A percentile compares a stretch with the other conserved stretches of the same genome.
Conservation (phyloP, 2,888 invertebrate genomes). For the Heterodera filipjevi region DNA sequence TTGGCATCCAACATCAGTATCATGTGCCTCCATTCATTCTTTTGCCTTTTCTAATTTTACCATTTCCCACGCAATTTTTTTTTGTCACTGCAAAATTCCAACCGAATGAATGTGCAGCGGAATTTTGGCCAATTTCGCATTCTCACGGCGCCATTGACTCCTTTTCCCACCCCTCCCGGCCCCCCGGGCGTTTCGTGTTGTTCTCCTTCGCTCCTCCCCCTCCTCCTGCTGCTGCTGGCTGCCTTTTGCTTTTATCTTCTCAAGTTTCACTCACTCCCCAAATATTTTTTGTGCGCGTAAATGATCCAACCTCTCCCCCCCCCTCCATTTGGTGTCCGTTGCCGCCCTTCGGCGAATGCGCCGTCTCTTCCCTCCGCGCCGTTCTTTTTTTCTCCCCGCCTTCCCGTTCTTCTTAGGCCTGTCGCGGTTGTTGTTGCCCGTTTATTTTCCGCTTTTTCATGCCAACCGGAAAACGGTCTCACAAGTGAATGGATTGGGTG, state of each 20-base stretch:
- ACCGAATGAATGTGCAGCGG: neutral
- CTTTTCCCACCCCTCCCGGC: neutral
- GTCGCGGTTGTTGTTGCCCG: neutral
- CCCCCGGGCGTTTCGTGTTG: neutral
- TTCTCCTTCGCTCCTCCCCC: too few relatives aligned
- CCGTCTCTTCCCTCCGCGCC: neutral
- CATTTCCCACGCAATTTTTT: neutral
- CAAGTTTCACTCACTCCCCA: neutral
- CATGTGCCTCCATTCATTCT: neutral
- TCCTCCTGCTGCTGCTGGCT: neutral
- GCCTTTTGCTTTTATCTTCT: constrained; percentile 3
- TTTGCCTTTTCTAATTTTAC: neutral
- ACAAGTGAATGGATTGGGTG: neutral
- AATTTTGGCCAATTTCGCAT: neutral
- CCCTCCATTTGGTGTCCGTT: neutral
- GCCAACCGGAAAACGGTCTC: neutral
- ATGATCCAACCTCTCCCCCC: neutral
- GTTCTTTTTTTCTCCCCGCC: neutral
- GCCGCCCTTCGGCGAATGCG: neutral
- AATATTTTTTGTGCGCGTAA: neutral
- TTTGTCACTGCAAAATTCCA: neutral
- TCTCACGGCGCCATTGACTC: neutral
- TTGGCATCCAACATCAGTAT: neutral
- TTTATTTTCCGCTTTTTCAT: neutral
- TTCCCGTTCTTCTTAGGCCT: neutral